phyloP scores from a whole-genome alignment of 2,113 vertebrate species.

The Brienomyrus brachyistius region DNA sequence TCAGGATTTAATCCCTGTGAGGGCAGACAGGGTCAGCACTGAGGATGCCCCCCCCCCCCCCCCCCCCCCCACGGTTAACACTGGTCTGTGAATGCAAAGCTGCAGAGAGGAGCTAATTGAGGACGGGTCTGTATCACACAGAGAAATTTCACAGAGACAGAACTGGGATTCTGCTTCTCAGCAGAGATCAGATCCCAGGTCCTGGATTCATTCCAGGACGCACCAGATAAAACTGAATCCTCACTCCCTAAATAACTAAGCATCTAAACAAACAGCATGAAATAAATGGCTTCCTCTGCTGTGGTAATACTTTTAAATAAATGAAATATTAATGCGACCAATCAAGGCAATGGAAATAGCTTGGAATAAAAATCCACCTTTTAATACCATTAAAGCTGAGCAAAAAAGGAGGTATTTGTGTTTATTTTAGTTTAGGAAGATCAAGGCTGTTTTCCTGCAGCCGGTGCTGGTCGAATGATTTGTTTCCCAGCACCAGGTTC shows the following conservation, averaged over 20 bases:
- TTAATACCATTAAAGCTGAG: neutral
- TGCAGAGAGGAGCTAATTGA: neutral
- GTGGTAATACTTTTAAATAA: neutral
- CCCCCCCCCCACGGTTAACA: neutral
- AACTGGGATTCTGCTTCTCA: neutral
- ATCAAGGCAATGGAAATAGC: neutral
- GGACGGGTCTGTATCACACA: neutral
- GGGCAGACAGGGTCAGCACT: neutral
- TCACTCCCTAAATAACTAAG: neutral
- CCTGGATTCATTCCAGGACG: neutral
- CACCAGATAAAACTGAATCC: neutral
- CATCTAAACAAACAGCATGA: neutral
- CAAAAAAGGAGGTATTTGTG: neutral
- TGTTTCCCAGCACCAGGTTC: neutral
- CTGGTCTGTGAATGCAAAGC: neutral
- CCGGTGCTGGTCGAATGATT: neutral
- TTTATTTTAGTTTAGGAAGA: neutral
- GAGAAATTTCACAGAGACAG: neutral
- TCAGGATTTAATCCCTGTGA: neutral
- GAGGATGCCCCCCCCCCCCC: neutral
- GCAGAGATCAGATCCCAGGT: neutral
- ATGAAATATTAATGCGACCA: slow-evolving; percentile 6
- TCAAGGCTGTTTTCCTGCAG: neutral
- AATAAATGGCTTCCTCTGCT: neutral
- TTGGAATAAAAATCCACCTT: neutral